Conservation (phyloP, 2,113 vertebrate species). For the Phyllostomus hastatus region DNA sequence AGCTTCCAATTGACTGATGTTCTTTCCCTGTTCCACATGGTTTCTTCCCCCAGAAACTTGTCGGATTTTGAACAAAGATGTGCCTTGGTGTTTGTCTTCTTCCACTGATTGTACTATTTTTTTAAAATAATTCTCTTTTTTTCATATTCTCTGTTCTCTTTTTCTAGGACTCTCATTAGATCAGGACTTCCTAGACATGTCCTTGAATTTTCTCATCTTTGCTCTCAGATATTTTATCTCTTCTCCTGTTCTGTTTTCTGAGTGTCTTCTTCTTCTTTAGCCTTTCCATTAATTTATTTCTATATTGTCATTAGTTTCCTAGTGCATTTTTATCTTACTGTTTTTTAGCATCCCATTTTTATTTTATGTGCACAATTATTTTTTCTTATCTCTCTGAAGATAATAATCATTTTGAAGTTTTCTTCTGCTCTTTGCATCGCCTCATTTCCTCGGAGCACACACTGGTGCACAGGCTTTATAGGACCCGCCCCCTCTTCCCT, state of each 20-base stretch:
- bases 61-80: neutral
- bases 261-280: neutral
- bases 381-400: neutral
- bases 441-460: neutral
- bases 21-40: neutral
- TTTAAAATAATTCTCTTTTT: neutral
- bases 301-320: neutral
- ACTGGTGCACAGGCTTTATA: neutral
- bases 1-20: neutral
- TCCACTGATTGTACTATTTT: neutral
- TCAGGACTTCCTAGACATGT: neutral
- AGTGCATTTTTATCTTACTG: neutral
- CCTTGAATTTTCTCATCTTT: neutral
- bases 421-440: neutral
- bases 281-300: neutral
- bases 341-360: neutral
- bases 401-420: neutral
- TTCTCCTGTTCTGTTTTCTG: neutral
- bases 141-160: neutral
- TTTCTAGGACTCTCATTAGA: neutral
- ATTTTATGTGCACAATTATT: neutral
- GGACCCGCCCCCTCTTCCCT: neutral
- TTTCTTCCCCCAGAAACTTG: neutral
- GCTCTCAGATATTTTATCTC: neutral
- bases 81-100: neutral